phyloP scores from a whole-genome alignment of 1,140 invertebrate species.

The Steinernema khuongi region DNA sequence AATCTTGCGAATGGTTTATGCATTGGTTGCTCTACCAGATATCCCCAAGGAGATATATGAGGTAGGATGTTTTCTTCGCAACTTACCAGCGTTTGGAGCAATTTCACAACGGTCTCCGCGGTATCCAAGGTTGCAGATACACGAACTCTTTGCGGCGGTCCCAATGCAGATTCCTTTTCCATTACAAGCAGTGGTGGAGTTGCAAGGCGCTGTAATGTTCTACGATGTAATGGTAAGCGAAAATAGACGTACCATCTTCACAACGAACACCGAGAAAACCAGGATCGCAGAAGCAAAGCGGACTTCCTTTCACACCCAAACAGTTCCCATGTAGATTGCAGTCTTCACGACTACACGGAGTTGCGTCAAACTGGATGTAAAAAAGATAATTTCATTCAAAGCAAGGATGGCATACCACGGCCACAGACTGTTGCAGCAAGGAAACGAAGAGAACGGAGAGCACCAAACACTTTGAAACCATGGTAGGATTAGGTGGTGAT shows the following conservation, averaged over 20 bases:
- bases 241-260: conserved; percentile 21
- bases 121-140: conserved; percentile 32
- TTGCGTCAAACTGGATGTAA: background rate
- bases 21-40: background rate
- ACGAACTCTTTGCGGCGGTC: conserved; percentile 23
- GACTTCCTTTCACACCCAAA: conserved; percentile 4
- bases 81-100: conserved; percentile 19
- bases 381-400: background rate
- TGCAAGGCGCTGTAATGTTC: conserved; percentile 13
- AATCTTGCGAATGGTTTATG: background rate
- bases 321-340: conserved; percentile 15
- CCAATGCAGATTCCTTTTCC: conserved; percentile 35
- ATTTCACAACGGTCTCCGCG: conserved; percentile 25
- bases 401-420: background rate
- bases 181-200: conserved; percentile 19
- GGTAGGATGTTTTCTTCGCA: background rate
- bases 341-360: conserved; percentile 11
- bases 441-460: background rate
- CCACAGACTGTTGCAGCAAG: background rate
- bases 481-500: background rate
- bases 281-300: conserved; percentile 26
- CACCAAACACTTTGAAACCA: background rate
- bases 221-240: background rate
- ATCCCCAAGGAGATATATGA: background rate
- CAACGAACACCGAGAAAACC: conserved; percentile 25